Percentiles rank a stretch among this genome's conserved stretches.
These are phyloP conservation scores for Anolis apletophallus DNA, from an alignment of 2,797 vertebrate genomes.

Conservation along the genomic window DNA sequence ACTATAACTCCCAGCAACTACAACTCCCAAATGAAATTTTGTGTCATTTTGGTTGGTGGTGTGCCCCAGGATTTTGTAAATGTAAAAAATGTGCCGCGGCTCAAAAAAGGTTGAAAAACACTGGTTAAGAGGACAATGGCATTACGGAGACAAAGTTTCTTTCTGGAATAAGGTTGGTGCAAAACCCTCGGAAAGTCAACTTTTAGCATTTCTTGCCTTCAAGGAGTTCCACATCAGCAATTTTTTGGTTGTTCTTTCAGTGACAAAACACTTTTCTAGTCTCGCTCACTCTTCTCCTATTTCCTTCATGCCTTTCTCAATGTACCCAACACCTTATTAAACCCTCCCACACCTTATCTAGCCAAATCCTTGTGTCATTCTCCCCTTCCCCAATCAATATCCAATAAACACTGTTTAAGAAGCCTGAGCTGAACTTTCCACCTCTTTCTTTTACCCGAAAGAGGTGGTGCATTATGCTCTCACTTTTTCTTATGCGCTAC, in stretches of 20 bases:
- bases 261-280: too few species aligned
- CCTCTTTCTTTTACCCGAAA: too few species aligned
- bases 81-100: too few species aligned
- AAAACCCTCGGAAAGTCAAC: neutral
- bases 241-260: neutral
- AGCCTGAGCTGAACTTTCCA: neutral
- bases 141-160: neutral
- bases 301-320: neutral
- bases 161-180: neutral
- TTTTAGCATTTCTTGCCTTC: neutral
- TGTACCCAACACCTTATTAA: neutral
- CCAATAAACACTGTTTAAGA: neutral
- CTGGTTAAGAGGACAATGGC: neutral
- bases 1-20: too few species aligned
- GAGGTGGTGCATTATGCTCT: too few species aligned
- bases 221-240: neutral
- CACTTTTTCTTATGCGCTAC: constrained; percentile 8
- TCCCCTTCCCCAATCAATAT: neutral
- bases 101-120: too few species aligned
- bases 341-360: neutral
- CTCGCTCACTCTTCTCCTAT: too few species aligned
- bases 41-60: too few species aligned
- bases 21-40: too few species aligned
- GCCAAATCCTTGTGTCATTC: constrained; percentile 3
- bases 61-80: too few species aligned